Percentiles rank a stretch among this genome's conserved stretches.
Evolutionary conservation across 2,113 vertebrate species (phyloP).

Genomic region (Myotis brandtii): DNA sequence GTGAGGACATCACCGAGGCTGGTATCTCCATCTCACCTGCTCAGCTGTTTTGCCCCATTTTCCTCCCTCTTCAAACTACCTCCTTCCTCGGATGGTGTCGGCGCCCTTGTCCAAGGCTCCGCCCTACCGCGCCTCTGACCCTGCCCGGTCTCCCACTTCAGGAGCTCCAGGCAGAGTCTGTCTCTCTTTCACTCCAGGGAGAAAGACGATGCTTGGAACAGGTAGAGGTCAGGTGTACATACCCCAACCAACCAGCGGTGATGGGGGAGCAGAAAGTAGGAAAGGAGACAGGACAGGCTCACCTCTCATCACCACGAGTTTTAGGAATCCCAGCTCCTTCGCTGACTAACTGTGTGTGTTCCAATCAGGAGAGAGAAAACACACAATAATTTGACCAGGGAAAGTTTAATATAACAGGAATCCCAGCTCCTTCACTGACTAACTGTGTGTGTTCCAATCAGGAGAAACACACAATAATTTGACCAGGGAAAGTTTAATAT

Average conservation of each 20-base stretch:
- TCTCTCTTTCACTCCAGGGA: neutral
- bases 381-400: neutral
- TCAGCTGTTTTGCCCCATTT: neutral
- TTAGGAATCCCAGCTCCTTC: neutral
- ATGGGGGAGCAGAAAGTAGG: neutral
- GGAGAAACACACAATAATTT: neutral
- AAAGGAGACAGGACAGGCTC: neutral
- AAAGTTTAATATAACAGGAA: conserved; percentile 6
- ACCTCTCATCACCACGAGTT: neutral
- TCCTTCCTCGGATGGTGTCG: neutral
- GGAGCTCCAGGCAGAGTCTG: neutral
- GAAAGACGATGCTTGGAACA: neutral
- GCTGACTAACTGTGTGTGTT: neutral
- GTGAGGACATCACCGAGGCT: neutral
- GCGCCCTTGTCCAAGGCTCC: neutral
- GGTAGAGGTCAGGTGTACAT: neutral
- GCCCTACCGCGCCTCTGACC: neutral
- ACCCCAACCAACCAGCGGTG: neutral
- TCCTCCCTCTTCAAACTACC: neutral
- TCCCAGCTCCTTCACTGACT: neutral
- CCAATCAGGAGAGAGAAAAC: neutral
- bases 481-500: neutral
- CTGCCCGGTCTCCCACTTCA: neutral
- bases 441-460: neutral
- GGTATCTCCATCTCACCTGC: neutral